Percentiles rank a stretch among this genome's conserved stretches.
Evolutionary conservation across 2,888 invertebrate genomes (phyloP).

Genomic region (Cheilosia pagana): DNA sequence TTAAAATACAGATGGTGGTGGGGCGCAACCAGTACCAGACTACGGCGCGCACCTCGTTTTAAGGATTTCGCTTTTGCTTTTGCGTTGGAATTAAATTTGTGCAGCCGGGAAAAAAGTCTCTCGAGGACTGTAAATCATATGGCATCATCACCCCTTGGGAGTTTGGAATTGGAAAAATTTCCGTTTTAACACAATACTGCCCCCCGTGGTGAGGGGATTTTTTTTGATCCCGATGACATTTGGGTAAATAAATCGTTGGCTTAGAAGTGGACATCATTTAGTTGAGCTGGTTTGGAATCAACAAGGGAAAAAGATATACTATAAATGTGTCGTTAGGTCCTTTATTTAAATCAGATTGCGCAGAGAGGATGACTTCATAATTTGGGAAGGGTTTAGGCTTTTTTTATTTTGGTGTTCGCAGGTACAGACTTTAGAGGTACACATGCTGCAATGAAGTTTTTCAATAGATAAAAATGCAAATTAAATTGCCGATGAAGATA

Average conservation of each 20-base stretch:
- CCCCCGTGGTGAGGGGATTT: conserved; percentile 46
- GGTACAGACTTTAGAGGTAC: conserved; percentile 20
- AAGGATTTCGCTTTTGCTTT: conserved; percentile 11
- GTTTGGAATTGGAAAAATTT: conserved; percentile 42
- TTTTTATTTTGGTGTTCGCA: conserved; percentile 11
- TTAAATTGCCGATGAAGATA: conserved; percentile 68
- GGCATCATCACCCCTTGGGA: conserved; percentile 68
- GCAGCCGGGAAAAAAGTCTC: conserved; percentile 47
- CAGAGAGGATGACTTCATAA: conserved; percentile 41
- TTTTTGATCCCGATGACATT: conserved; percentile 68
- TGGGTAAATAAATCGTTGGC: conserved; percentile 72
- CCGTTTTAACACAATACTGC: conserved; percentile 34
- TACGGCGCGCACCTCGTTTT: background rate
- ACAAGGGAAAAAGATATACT: conserved; percentile 35
- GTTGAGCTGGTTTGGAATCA: conserved; percentile 41
- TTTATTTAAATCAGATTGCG: conserved; percentile 52
- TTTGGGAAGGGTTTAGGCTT: conserved; percentile 46
- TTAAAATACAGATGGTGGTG: conserved; percentile 40
- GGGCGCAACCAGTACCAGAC: conserved; percentile 8
- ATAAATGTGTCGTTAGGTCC: conserved; percentile 33
- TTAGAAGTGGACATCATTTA: conserved; percentile 74
- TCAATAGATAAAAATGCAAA: conserved; percentile 66
- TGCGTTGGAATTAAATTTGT: conserved; percentile 58
- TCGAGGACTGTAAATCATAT: conserved; percentile 70
- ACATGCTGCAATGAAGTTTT: conserved; percentile 22